Base-by-base conservation (phyloP, 2,888 invertebrate species). In the Sarcophaga carnaria region DNA sequence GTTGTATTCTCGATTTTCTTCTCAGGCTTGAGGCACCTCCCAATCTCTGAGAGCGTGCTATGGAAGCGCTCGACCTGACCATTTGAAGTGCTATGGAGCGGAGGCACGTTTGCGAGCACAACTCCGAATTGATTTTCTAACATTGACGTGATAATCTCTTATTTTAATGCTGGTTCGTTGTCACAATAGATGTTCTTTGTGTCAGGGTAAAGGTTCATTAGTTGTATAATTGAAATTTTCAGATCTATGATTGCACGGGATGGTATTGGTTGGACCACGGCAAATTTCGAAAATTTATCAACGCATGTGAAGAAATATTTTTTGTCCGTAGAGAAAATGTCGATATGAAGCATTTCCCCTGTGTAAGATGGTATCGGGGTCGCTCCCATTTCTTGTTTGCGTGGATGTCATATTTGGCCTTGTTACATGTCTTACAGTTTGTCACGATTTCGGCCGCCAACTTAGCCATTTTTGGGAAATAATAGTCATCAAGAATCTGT, bases 261-360 rank as follows among this genome's bases (percentile, higher is more conserved):
- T 8, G 67, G 69, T 71, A 90, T 87, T 8, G 88, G 83, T 37
- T 89, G 85, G 4, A 88, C 87, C 49, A 90, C 71, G 10, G 85
- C 82, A 64, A 89, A 88, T 85, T 88, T 89, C 22, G 87, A 89
- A 63, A 89, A 88, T 77, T 88, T 89, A 69, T 88, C 89, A 37
- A 88, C 27, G 25, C 85, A 89, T 4, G 87, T 88, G 37, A 88
- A 75, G 47, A 89, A 89, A 37, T 70, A 72, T 76, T 80, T 22
- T 89, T 60, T 47, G 59, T 85, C 82, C 17, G 89, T 89, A 2
- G 76, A 88, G 69, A 86, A 88, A 27, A 89, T 89, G 22, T 80
- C 84, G n/a, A 74, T 59, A 75, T 74, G 67, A 20, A 89, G 47
- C 10, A 74, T 74, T 12, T 74, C 74, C 4, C 45, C 63, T 3